These are phyloP conservation scores for Acipenser transmontanus DNA, from an alignment of 2,797 vertebrate species.

Conservation along the genomic window DNA sequence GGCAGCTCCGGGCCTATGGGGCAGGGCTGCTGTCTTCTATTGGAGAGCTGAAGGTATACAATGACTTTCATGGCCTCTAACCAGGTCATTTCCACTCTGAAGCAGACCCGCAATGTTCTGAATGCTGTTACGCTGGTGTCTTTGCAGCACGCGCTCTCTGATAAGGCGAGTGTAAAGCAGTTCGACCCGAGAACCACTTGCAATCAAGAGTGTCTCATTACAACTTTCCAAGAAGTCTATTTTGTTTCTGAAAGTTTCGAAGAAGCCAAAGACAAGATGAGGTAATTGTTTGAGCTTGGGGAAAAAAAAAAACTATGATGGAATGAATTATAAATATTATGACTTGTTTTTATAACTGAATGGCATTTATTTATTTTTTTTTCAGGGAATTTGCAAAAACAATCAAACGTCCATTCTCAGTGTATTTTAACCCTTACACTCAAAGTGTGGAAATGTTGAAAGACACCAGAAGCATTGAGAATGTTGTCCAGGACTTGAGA, in stretches of 20 bases:
- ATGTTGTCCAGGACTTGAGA: slow-evolving; percentile 88
- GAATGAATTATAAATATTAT: too few species aligned
- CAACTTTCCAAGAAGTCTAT: slow-evolving; percentile 93
- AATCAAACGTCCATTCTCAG: slow-evolving; percentile 88
- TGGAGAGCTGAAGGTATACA: slow-evolving; percentile 80
- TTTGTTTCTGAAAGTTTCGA: slow-evolving; percentile 97
- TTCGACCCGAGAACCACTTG: slow-evolving; percentile 91
- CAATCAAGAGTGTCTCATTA: slow-evolving; percentile 92
- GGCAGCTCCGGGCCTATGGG: slow-evolving; percentile 86
- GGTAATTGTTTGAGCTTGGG: slow-evolving; percentile 49
- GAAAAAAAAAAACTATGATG: too few species aligned
- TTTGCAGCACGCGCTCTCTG: too few species aligned
- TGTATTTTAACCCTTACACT: slow-evolving; percentile 93
- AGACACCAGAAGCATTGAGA: slow-evolving; percentile 87
- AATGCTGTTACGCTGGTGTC: too few species aligned
- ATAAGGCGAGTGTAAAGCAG: slow-evolving; percentile 57
- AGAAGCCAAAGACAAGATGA: slow-evolving; percentile 97
- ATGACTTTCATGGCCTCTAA: too few species aligned
- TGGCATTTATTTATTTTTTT: not conserved
- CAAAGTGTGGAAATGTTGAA: slow-evolving; percentile 90
- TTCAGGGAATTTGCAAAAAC: slow-evolving; percentile 89
- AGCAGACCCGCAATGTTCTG: too few species aligned
- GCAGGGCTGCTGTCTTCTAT: slow-evolving; percentile 93
- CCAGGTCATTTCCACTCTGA: too few species aligned
- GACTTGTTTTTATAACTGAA: too few species aligned